phyloP scores from a whole-genome alignment of 2,888 invertebrate genomes.

The Alloscopus bannaensis region DNA sequence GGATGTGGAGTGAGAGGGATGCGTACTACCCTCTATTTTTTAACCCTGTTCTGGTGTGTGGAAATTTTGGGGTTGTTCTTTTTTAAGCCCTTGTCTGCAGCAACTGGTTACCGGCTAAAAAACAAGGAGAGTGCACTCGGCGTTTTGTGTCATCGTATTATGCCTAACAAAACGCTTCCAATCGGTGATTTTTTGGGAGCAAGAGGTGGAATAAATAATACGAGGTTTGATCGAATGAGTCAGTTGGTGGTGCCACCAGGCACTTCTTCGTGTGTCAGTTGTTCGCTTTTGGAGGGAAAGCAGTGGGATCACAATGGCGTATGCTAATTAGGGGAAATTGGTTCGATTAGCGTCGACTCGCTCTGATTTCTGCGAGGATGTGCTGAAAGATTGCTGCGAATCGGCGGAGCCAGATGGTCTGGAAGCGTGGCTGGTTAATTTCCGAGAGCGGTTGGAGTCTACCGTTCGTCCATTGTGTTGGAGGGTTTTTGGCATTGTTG shows the following conservation, averaged over 20 bases:
- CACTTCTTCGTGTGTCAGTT: constrained; percentile 24
- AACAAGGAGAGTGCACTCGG: background rate
- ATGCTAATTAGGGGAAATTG: background rate
- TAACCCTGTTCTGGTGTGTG: constrained; percentile 6
- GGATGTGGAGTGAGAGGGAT: too few species aligned
- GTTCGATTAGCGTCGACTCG: background rate
- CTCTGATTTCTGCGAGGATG: background rate
- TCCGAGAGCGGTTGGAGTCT: background rate
- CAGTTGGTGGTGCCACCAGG: background rate
- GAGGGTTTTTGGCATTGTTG: constrained; percentile 9
- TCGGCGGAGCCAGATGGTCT: constrained; percentile 21
- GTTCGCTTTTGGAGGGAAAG: constrained; percentile 33
- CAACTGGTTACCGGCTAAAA: constrained; percentile 39
- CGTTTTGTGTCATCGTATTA: background rate
- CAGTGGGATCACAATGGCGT: background rate
- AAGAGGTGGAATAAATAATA: background rate
- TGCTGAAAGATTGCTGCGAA: background rate
- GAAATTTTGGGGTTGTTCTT: constrained; percentile 35
- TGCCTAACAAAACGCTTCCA: background rate
- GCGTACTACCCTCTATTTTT: constrained; percentile 36
- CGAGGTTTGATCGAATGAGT: background rate
- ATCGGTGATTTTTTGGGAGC: background rate
- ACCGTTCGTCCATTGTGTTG: background rate
- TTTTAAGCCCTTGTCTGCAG: constrained; percentile 17
- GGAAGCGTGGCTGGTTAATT: too few species aligned